A percentile compares a stretch with the other conserved stretches of the same genome.
These are phyloP conservation scores for Dasyprocta punctata DNA, from an alignment of 2,113 vertebrate genomes.

Conservation along the genomic window DNA sequence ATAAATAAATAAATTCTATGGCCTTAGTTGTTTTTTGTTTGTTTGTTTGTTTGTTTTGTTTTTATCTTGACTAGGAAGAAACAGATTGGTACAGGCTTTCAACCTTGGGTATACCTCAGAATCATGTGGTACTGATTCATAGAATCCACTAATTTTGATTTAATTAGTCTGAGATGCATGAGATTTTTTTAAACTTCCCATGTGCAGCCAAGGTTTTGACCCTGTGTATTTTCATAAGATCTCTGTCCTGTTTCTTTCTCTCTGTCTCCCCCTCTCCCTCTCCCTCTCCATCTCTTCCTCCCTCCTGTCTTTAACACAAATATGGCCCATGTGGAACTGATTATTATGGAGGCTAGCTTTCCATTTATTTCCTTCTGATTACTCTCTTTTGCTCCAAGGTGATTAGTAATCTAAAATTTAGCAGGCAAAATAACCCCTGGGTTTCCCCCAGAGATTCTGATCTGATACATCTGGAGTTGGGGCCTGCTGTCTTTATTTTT, in stretches of 20 bases:
- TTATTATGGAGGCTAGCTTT: background rate
- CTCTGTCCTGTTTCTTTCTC: background rate
- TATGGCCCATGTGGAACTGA: background rate
- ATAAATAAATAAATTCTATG: too few relatives aligned
- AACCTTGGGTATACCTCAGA: background rate
- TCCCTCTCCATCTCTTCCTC: too few relatives aligned
- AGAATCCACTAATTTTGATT: constrained; percentile 18
- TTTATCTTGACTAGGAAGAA: constrained; percentile 10
- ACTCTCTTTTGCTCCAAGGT: background rate
- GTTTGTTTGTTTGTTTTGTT: constrained; percentile 26
- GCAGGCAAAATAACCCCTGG: background rate
- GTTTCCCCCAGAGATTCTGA: background rate
- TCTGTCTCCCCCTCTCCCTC: too few relatives aligned
- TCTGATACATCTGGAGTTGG: background rate
- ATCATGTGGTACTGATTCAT: background rate
- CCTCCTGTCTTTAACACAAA: background rate
- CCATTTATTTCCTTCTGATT: constrained; percentile 25
- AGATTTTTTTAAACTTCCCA: background rate
- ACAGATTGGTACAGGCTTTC: background rate
- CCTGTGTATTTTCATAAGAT: background rate
- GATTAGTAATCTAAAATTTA: constrained; percentile 19
- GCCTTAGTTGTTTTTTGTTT: too few relatives aligned
- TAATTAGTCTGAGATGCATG: background rate
- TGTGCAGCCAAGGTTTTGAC: background rate
- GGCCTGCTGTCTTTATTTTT: background rate